Evolutionary conservation across 2,797 vertebrate genomes (phyloP).

Genomic region (Sphaeramia orbicularis): DNA sequence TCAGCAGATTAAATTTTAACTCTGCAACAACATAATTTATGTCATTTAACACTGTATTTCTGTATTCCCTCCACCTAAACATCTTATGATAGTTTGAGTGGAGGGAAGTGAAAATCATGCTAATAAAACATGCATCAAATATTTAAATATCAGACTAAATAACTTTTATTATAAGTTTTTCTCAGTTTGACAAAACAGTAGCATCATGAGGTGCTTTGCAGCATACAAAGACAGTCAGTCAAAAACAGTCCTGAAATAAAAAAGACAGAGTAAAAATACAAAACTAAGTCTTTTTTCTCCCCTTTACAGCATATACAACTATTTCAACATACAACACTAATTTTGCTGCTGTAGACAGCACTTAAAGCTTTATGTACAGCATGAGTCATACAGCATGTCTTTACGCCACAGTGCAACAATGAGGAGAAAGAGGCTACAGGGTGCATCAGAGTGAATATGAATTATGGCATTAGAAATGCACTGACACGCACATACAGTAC

Average conservation of each 20-base stretch:
- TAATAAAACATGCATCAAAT: no score
- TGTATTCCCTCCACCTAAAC: no score
- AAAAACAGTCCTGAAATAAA: slow-evolving; percentile 65
- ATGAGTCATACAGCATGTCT: slow-evolving; percentile 27
- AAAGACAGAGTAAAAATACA: slow-evolving; percentile 80
- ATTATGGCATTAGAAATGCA: slow-evolving; percentile 35
- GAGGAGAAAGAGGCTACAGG: not conserved
- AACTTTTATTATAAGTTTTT: slow-evolving; percentile 65
- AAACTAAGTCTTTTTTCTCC: slow-evolving; percentile 84
- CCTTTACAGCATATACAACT: slow-evolving; percentile 39
- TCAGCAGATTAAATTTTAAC: no score
- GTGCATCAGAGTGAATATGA: slow-evolving; percentile 6
- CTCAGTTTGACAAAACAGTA: slow-evolving; percentile 86
- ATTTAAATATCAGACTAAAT: slow-evolving; percentile 54
- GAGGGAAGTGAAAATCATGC: no score
- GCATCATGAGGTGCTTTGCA: slow-evolving; percentile 78
- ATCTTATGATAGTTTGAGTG: no score
- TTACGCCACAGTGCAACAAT: slow-evolving; percentile 20
- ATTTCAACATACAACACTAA: slow-evolving; percentile 51
- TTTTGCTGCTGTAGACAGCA: slow-evolving; percentile 77
- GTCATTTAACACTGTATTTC: no score
- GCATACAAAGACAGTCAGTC: slow-evolving; percentile 61
- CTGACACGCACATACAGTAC: not conserved
- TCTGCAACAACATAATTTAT: no score
- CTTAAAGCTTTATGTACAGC: slow-evolving; percentile 57